Conservation (phyloP, 2,888 invertebrate genomes). For the Laspeyria flexula region DNA sequence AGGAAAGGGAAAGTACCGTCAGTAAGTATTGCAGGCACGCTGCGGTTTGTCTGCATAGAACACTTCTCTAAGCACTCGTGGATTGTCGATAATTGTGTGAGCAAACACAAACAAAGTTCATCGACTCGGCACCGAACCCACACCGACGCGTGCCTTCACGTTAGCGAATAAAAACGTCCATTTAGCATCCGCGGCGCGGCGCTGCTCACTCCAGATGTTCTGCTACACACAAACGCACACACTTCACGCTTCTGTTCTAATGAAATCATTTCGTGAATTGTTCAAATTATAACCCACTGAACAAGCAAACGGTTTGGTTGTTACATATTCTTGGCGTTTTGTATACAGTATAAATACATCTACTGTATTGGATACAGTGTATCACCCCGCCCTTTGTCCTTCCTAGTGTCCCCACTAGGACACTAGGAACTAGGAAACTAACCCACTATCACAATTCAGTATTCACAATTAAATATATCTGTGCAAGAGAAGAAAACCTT, state of each 20-base stretch:
- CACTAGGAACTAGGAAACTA: no score
- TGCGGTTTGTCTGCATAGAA: neutral
- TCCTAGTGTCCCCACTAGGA: no score
- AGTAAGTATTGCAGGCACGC: neutral
- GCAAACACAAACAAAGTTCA: conserved; percentile 26
- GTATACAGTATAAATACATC: no score
- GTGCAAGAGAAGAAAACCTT: no score
- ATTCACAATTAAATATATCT: no score
- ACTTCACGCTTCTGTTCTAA: neutral
- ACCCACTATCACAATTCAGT: no score
- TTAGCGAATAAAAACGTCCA: conserved; percentile 14
- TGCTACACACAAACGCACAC: neutral
- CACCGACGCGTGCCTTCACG: conserved; percentile 7
- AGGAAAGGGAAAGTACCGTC: neutral
- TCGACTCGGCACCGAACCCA: conserved; percentile 7
- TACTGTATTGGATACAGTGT: no score
- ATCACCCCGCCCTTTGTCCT: no score
- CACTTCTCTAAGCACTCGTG: neutral
- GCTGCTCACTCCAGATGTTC: conserved; percentile 10
- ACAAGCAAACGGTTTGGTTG: neutral
- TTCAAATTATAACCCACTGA: neutral
- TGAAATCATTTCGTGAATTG: neutral
- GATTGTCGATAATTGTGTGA: conserved; percentile 9
- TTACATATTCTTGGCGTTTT: no score
- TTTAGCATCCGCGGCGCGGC: conserved; percentile 7